phyloP scores from a whole-genome alignment of 2,113 vertebrate species.

The Solea senegalensis region DNA sequence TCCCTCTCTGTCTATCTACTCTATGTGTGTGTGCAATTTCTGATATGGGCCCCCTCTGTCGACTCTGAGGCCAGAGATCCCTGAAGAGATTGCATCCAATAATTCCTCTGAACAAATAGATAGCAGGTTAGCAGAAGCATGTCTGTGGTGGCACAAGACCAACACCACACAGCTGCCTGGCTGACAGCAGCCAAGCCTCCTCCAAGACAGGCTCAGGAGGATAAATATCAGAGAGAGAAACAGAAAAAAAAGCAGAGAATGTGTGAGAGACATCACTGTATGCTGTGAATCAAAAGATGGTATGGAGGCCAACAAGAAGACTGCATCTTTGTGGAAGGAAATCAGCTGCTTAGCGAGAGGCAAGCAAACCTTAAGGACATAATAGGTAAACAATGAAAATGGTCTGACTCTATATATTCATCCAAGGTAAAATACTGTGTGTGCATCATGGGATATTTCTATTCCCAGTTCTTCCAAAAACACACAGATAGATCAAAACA shows the following conservation, averaged over 20 bases:
- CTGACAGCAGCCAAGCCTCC: slow-evolving; percentile 52
- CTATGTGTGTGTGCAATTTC: slow-evolving; percentile 31
- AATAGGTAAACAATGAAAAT: too few species aligned
- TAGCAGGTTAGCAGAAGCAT: slow-evolving; percentile 46
- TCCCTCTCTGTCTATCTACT: slow-evolving; percentile 9
- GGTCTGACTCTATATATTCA: slow-evolving; percentile 13
- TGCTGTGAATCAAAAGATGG: background rate
- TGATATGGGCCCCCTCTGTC: slow-evolving; percentile 57
- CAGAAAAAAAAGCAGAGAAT: slow-evolving; percentile 32
- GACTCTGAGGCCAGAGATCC: slow-evolving; percentile 52
- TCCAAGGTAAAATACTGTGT: slow-evolving; percentile 29
- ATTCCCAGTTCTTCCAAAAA: slow-evolving; percentile 17
- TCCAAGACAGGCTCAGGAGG: slow-evolving; percentile 66
- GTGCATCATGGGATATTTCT: slow-evolving; percentile 18
- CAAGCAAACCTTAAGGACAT: slow-evolving; percentile 54
- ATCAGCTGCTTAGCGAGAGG: slow-evolving; percentile 25
- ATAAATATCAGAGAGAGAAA: slow-evolving; percentile 63
- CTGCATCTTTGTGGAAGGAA: background rate
- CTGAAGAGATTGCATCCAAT: slow-evolving; percentile 61
- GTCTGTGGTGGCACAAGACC: slow-evolving; percentile 50
- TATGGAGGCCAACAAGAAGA: slow-evolving; percentile 26
- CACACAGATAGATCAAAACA: slow-evolving; percentile 41
- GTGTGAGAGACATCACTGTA: slow-evolving; percentile 36
- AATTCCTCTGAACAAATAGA: slow-evolving; percentile 79
- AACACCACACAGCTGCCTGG: slow-evolving; percentile 67